Evolutionary conservation across 2,888 invertebrate species (phyloP).

Genomic region (Lithosia quadra): DNA sequence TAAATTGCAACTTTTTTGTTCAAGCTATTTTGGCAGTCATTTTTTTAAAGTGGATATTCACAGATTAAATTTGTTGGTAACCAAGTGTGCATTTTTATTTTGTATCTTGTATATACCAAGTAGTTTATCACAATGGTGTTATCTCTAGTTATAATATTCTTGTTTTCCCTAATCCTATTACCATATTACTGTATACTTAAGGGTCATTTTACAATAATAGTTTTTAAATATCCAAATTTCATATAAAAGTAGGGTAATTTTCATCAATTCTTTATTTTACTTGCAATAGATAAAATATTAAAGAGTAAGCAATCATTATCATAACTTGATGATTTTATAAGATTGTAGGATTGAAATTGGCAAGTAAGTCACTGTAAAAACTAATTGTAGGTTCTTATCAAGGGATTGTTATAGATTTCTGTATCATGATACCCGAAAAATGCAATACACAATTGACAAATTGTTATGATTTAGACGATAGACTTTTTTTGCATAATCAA

Average conservation of each 20-base stretch:
- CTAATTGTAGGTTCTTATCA: not conserved
- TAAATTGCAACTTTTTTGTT: too few relatives aligned
- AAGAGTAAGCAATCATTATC: not conserved
- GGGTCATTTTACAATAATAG: not conserved
- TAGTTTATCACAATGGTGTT: too few relatives aligned
- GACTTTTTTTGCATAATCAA: not conserved
- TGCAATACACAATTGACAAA: not conserved
- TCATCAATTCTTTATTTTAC: not conserved
- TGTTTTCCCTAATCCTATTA: too few relatives aligned
- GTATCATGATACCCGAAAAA: not conserved
- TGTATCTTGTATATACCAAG: not conserved
- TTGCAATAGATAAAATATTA: not conserved
- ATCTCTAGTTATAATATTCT: too few relatives aligned
- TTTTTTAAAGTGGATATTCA: not conserved
- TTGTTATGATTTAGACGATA: not conserved
- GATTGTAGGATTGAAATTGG: not conserved
- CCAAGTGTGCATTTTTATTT: not conserved
- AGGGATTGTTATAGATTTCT: not conserved
- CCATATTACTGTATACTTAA: not conserved
- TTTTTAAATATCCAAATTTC: not conserved
- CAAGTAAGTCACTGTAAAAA: not conserved
- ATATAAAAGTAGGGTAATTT: not conserved
- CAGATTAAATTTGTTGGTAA: not conserved
- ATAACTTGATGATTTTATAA: not conserved
- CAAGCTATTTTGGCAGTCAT: too few relatives aligned